A percentile compares a stretch with the other conserved stretches of the same genome.
These are phyloP conservation scores for Sciurus vulgaris DNA, from an alignment of 2,797 vertebrate genomes.

Conservation along the genomic window DNA sequence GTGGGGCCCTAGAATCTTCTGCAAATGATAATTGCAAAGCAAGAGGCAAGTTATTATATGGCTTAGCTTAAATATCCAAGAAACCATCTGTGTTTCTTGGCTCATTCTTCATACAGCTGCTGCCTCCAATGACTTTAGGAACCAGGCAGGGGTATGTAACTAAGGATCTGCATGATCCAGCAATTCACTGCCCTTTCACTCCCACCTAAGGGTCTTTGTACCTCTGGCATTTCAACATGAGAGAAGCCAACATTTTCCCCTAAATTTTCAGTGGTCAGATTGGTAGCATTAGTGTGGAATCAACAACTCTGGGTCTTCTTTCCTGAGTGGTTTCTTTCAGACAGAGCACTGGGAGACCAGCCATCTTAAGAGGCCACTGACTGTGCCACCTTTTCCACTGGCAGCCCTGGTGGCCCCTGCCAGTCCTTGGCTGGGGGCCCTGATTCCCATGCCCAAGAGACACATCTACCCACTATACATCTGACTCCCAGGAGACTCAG, in stretches of 20 bases:
- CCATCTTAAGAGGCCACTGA: slow-evolving; percentile 68
- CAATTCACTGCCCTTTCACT: not conserved
- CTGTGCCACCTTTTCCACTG: slow-evolving; percentile 41
- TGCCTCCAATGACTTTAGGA: fast-evolving
- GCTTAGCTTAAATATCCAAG: not conserved
- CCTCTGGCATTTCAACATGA: not conserved
- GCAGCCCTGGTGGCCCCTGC: not conserved
- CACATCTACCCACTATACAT: not conserved
- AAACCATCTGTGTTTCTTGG: not conserved
- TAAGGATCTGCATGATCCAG: not conserved
- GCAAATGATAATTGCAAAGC: not conserved
- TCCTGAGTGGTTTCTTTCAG: not conserved
- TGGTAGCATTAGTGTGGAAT: too few species aligned
- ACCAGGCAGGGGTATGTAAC: not conserved
- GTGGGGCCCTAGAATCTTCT: not conserved
- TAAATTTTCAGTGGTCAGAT: not conserved
- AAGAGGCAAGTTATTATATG: not conserved
- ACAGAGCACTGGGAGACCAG: not conserved
- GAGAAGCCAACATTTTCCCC: not conserved
- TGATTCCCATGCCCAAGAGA: not conserved
- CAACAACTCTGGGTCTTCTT: not conserved
- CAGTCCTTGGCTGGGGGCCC: not conserved
- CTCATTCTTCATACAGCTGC: not conserved
- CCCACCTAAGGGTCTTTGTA: not conserved
- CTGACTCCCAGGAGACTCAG: not conserved